A percentile compares a stretch with the other conserved stretches of the same genome.
phyloP scores from a whole-genome alignment of 2,113 vertebrate species.

The Ciconia boyciana region DNA sequence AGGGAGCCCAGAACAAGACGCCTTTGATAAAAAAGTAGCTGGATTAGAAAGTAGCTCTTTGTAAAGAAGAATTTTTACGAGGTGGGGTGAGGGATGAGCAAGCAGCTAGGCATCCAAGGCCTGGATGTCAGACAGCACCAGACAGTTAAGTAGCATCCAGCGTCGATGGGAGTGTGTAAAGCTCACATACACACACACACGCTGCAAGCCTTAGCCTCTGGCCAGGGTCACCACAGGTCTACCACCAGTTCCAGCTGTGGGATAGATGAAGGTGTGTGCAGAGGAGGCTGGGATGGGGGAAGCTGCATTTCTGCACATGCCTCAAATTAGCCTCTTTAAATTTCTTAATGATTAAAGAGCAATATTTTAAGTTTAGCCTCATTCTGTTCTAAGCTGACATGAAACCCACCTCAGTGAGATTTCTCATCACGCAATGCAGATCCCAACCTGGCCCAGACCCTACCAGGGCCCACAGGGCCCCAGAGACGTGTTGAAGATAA shows the following conservation, averaged over 20 bases:
- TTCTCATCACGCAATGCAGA: neutral
- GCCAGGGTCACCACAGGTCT: neutral
- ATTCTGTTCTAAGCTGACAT: neutral
- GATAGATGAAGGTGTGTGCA: neutral
- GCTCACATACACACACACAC: neutral
- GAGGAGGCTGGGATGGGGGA: neutral
- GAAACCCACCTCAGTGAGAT: neutral
- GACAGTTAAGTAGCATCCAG: neutral
- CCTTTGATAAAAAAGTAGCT: neutral
- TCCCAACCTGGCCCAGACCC: neutral
- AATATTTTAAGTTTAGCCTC: neutral
- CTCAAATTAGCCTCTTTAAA: neutral
- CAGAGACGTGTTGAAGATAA: neutral
- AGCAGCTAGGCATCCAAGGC: neutral
- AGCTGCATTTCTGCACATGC: neutral
- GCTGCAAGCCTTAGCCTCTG: neutral
- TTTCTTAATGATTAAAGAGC: neutral
- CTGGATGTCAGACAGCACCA: neutral
- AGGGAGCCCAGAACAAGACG: neutral
- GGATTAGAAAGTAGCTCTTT: constrained; percentile 13
- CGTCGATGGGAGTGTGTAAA: neutral
- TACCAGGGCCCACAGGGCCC: neutral
- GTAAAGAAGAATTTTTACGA: neutral
- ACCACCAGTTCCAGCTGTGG: neutral
- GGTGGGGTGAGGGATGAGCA: neutral